Conservation (phyloP, 2,797 vertebrate species). For the Platalea minor region DNA sequence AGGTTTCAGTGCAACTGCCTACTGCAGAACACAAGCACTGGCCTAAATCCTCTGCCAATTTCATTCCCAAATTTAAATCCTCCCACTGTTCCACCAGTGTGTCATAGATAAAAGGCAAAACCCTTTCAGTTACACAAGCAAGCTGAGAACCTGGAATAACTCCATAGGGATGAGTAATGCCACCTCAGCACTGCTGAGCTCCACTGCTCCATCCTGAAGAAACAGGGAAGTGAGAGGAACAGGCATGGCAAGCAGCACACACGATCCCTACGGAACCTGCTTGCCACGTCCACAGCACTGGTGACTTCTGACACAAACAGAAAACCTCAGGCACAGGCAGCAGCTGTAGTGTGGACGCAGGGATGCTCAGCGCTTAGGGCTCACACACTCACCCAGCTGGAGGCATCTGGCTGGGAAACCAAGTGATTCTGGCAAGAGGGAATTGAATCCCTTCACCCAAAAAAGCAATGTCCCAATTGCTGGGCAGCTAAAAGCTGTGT, state of each 20-base stretch:
- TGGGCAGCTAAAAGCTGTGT: background rate
- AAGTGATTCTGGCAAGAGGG: background rate
- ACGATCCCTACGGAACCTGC: fast-evolving
- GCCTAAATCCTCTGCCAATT: background rate
- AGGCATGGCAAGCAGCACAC: background rate
- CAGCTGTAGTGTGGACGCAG: background rate
- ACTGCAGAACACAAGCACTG: background rate
- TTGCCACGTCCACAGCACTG: background rate
- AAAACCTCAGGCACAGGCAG: background rate
- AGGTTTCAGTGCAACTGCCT: background rate
- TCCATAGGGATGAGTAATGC: background rate
- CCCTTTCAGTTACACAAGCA: background rate
- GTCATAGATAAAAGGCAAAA: background rate
- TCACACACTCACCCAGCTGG: background rate
- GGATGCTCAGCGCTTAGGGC: background rate
- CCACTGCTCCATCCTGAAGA: background rate
- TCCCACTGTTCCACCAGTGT: background rate
- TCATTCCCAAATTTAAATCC: background rate
- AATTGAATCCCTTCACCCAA: background rate
- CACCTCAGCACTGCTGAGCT: background rate
- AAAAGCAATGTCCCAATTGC: background rate
- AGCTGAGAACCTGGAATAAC: constrained; percentile 20
- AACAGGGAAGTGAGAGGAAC: fast-evolving
- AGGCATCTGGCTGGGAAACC: background rate
- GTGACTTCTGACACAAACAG: background rate